These are phyloP conservation scores for Leucoma salicis DNA, from an alignment of 2,888 invertebrate genomes.

Conservation along the genomic window DNA sequence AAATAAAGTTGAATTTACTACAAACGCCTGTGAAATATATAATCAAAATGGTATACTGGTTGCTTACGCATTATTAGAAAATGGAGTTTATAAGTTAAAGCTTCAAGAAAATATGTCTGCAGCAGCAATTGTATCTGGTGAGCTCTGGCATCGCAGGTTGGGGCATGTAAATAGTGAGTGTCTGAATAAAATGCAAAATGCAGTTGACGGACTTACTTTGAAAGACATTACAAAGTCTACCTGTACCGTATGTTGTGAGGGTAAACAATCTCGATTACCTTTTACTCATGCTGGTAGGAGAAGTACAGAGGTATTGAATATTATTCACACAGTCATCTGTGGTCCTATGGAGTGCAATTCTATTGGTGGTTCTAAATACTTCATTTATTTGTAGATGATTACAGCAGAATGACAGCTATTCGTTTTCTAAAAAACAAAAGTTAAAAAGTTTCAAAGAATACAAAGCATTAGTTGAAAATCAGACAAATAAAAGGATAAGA, in stretches of 20 bases:
- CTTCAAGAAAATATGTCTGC: conserved; percentile 7
- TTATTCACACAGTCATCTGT: conserved; percentile 15
- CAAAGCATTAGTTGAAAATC: conserved; percentile 23
- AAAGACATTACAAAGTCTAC: conserved; percentile 1
- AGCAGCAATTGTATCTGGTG: conserved; percentile 10
- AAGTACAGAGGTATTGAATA: conserved; percentile 15
- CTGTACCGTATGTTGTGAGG: conserved; percentile 24
- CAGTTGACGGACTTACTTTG: not conserved
- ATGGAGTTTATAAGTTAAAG: conserved; percentile 21
- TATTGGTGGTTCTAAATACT: conserved; percentile 18
- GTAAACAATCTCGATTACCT: conserved; percentile 34
- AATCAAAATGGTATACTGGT: conserved; percentile 6
- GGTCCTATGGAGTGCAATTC: conserved; percentile 18
- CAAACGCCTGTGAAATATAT: conserved; percentile 3
- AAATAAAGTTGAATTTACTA: too few relatives aligned
- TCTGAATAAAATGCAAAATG: conserved; percentile 1
- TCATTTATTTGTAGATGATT: conserved; percentile 22
- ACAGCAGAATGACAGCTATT: conserved; percentile 15
- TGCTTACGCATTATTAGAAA: conserved; percentile 9
- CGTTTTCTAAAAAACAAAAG: conserved; percentile 27
- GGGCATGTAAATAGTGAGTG: not conserved
- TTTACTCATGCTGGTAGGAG: conserved; percentile 26
- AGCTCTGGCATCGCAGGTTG: conserved; percentile 11
- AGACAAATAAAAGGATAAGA: conserved; percentile 6
- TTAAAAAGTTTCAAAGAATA: conserved; percentile 19